These are phyloP conservation scores for Tenrec ecaudatus DNA, from an alignment of 2,113 vertebrate species.

Conservation along the genomic window DNA sequence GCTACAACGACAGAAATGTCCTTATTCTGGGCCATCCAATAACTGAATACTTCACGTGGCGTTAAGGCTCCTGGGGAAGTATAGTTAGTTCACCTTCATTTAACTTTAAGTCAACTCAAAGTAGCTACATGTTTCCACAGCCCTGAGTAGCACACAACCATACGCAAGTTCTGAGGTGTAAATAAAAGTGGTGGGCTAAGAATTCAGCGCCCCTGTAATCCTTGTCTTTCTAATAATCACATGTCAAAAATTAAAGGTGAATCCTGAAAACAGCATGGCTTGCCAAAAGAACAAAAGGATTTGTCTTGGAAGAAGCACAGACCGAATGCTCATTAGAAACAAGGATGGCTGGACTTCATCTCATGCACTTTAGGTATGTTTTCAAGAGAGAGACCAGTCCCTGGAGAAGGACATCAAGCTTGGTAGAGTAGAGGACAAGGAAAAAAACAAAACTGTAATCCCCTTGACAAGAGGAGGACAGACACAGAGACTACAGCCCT, in stretches of 20 bases:
- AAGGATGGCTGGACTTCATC: too few relatives aligned
- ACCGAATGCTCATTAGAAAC: too few relatives aligned
- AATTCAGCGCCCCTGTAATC: background rate
- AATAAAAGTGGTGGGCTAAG: background rate
- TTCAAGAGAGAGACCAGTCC: too few relatives aligned
- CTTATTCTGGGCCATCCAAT: background rate
- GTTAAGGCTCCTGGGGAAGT: background rate
- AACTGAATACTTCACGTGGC: background rate
- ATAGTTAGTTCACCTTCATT: conserved; percentile 1
- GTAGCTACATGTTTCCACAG: background rate
- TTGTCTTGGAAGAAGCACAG: too few relatives aligned
- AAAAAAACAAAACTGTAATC: too few relatives aligned
- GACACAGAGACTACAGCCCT: too few relatives aligned
- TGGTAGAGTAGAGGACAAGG: too few relatives aligned
- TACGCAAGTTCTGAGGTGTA: background rate
- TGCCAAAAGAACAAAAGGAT: too few relatives aligned
- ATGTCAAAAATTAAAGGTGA: background rate
- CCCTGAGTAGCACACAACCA: background rate
- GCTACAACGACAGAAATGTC: background rate
- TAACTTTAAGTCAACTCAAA: background rate
- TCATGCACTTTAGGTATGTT: too few relatives aligned
- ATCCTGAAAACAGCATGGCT: too few relatives aligned
- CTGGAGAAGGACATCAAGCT: too few relatives aligned
- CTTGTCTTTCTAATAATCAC: background rate
- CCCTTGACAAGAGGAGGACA: too few relatives aligned